These are phyloP conservation scores for Asbolus verrucosus DNA, from an alignment of 1,140 invertebrate species.

Conservation along the genomic window DNA sequence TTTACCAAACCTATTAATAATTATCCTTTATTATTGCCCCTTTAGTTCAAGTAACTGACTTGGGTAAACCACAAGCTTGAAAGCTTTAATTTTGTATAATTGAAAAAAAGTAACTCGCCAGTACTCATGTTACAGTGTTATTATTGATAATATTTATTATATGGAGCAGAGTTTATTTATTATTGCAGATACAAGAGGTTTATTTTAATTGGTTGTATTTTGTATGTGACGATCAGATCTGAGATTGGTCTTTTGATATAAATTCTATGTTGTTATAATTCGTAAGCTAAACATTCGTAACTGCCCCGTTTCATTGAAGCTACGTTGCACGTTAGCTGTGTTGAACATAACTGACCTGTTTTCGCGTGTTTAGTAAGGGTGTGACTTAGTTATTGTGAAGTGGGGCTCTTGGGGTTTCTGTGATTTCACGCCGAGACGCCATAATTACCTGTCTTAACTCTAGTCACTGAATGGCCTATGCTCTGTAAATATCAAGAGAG, in stretches of 20 bases:
- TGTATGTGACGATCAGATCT: conserved; percentile 16
- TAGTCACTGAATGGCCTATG: conserved; percentile 48
- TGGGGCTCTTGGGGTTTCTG: conserved; percentile 45
- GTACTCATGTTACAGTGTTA: conserved; percentile 39
- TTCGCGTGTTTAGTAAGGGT: conserved; percentile 1
- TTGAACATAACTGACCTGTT: background rate
- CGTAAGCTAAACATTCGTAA: background rate
- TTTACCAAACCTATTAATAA: conserved; percentile 31
- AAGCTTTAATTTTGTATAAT: conserved; percentile 44
- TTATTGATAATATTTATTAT: conserved; percentile 33
- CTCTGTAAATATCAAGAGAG: conserved; percentile 44
- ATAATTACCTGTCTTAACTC: conserved; percentile 37
- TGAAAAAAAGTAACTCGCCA: conserved; percentile 24
- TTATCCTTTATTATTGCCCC: conserved; percentile 11
- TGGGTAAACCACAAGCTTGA: conserved; percentile 37
- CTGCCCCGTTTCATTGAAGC: conserved; percentile 12
- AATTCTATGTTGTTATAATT: conserved; percentile 22
- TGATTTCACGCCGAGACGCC: conserved; percentile 45
- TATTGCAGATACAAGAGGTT: conserved; percentile 22
- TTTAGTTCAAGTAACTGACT: conserved; percentile 28
- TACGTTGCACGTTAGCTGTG: background rate
- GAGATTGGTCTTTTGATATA: conserved; percentile 20
- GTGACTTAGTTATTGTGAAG: conserved; percentile 21
- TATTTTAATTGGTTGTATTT: conserved; percentile 20
- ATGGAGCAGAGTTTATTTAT: conserved; percentile 34